Evolutionary conservation across 2,113 vertebrate species (phyloP).

Genomic region (Amblyopsis rosae): DNA sequence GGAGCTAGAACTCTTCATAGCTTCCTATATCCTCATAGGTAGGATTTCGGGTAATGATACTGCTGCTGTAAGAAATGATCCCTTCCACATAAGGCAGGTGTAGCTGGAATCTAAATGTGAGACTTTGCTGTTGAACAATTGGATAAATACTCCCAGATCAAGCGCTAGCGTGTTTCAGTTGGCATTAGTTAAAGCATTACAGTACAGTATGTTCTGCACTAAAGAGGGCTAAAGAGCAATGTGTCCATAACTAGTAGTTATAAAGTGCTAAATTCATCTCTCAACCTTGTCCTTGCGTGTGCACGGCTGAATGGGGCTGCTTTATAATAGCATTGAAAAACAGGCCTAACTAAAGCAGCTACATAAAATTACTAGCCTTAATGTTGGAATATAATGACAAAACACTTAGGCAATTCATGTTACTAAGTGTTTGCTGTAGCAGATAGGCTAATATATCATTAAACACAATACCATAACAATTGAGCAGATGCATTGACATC

Average conservation of each 20-base stretch:
- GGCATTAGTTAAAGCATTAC: neutral
- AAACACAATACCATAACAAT: too few species aligned
- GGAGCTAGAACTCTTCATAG: too few species aligned
- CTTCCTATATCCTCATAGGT: conserved; percentile 6
- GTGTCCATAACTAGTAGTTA: neutral
- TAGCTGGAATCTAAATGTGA: neutral
- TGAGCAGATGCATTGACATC: too few species aligned
- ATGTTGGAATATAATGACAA: too few species aligned
- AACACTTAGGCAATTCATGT: too few species aligned
- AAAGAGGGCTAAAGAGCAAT: neutral
- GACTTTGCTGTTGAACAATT: conserved; percentile 3
- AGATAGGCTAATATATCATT: too few species aligned
- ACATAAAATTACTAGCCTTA: neutral
- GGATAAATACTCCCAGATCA: conserved; percentile 17
- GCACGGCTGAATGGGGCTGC: conserved; percentile 28
- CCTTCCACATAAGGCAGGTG: neutral
- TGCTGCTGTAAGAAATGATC: conserved; percentile 5
- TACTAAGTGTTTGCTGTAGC: too few species aligned
- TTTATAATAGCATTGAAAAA: conserved; percentile 77
- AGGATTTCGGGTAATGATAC: conserved; percentile 39
- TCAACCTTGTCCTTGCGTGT: neutral
- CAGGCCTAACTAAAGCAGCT: neutral
- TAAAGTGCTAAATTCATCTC: neutral
- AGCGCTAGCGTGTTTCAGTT: conserved; percentile 11
- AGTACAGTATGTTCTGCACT: neutral